A percentile compares a stretch with the other conserved stretches of the same genome.
Conservation (phyloP, 2,888 invertebrate species). For the Eupelmus urozonus region DNA sequence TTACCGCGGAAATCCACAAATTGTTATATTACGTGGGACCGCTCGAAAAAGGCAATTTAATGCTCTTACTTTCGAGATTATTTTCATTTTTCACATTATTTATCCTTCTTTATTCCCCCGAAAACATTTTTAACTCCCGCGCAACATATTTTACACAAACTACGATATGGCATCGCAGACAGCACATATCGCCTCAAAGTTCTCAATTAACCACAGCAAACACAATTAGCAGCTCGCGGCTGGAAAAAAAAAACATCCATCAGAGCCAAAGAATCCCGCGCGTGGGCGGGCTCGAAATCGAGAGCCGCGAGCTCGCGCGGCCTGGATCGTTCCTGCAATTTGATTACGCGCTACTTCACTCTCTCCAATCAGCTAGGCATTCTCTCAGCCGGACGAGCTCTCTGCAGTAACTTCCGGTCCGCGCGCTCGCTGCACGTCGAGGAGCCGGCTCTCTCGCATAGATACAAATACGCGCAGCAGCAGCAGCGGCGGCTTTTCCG, state of each 20-base stretch:
- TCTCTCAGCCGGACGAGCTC: conserved; percentile 30
- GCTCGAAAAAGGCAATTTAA: background rate
- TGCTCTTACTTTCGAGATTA: background rate
- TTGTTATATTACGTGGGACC: conserved; percentile 34
- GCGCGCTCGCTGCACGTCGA: background rate
- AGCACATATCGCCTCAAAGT: too few species aligned
- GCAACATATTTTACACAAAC: too few species aligned
- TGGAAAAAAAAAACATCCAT: too few species aligned
- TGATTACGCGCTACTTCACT: conserved; percentile 51
- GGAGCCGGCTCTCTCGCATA: background rate
- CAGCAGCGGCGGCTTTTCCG: conserved; percentile 11
- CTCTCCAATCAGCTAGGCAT: conserved; percentile 40
- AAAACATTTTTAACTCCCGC: too few species aligned
- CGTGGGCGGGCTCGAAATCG: background rate
- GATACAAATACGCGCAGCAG: background rate
- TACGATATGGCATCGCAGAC: too few species aligned
- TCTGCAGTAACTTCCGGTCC: conserved; percentile 44
- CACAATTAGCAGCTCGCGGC: too few species aligned
- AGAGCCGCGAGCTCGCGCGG: background rate
- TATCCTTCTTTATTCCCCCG: too few species aligned
- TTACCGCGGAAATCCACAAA: conserved; percentile 48
- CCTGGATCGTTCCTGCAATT: conserved; percentile 18
- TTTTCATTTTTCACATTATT: too few species aligned
- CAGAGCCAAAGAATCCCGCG: too few species aligned
- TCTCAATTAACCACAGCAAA: too few species aligned